Percentiles rank a stretch among this genome's conserved stretches.
Conservation (phyloP, 2,888 invertebrate genomes). For the Apeira syringaria region DNA sequence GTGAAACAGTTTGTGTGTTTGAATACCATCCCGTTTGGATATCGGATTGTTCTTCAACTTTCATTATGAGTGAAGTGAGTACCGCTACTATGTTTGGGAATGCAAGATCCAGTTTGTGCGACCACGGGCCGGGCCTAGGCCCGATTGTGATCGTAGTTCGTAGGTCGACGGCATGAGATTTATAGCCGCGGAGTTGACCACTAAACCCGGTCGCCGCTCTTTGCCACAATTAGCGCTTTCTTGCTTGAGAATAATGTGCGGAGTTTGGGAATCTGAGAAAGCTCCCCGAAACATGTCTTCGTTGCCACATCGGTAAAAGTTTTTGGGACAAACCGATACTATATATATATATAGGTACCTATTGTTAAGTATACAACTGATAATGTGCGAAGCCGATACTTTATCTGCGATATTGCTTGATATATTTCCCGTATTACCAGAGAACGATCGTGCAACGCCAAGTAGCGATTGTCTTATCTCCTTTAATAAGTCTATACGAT, state of each 20-base stretch:
- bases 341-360: slow-evolving; percentile 39
- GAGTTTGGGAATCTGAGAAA: slow-evolving; percentile 62
- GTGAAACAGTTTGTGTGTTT: slow-evolving; percentile 60
- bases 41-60: slow-evolving; percentile 31
- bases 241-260: slow-evolving; percentile 44
- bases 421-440: slow-evolving; percentile 44
- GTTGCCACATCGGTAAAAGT: slow-evolving; percentile 48
- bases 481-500: slow-evolving; percentile 22
- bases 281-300: slow-evolving; percentile 47
- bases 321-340: slow-evolving; percentile 48
- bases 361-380: too few species aligned
- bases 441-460: slow-evolving; percentile 54
- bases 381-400: slow-evolving; percentile 56
- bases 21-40: slow-evolving; percentile 47
- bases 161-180: slow-evolving; percentile 68
- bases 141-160: slow-evolving; percentile 64
- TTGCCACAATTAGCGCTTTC: slow-evolving; percentile 54
- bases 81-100: slow-evolving; percentile 46
- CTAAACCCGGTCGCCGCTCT: slow-evolving; percentile 34
- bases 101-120: slow-evolving; percentile 61
- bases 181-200: slow-evolving; percentile 32
- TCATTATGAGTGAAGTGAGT: slow-evolving; percentile 78
- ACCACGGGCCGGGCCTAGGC: slow-evolving; percentile 44
- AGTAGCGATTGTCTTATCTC: slow-evolving; percentile 63
- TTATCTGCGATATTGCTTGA: slow-evolving; percentile 64